Evolutionary conservation across 2,113 vertebrate genomes (phyloP).

Genomic region (Ellobius talpinus): DNA sequence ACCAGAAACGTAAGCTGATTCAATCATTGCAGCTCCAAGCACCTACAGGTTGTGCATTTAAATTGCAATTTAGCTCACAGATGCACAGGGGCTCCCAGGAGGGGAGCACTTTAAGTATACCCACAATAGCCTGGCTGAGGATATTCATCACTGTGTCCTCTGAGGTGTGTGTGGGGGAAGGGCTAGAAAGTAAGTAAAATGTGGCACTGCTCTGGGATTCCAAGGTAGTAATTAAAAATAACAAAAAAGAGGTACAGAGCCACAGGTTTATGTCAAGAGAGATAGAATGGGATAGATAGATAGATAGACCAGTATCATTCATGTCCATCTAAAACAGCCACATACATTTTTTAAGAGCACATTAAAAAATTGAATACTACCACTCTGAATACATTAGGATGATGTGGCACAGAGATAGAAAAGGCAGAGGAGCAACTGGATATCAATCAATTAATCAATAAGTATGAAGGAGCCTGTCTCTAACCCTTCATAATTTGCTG

Average conservation of each 20-base stretch:
- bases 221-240: background rate
- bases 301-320: background rate
- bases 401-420: background rate
- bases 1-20: background rate
- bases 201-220: background rate
- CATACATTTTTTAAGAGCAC: background rate
- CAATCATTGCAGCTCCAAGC: background rate
- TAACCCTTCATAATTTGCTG: background rate
- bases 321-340: background rate
- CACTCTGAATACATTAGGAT: background rate
- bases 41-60: background rate
- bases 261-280: background rate
- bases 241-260: background rate
- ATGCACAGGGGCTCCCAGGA: background rate
- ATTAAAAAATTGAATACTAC: background rate
- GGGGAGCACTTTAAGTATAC: background rate
- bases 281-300: background rate
- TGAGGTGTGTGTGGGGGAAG: background rate
- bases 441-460: background rate
- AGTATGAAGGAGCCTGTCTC: background rate
- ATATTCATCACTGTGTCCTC: too few species aligned
- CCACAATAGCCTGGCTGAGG: background rate
- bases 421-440: background rate
- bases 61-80: background rate
- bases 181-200: background rate